Evolutionary conservation across 2,888 invertebrate genomes (phyloP).

Genomic region (Dilophus febrilis): DNA sequence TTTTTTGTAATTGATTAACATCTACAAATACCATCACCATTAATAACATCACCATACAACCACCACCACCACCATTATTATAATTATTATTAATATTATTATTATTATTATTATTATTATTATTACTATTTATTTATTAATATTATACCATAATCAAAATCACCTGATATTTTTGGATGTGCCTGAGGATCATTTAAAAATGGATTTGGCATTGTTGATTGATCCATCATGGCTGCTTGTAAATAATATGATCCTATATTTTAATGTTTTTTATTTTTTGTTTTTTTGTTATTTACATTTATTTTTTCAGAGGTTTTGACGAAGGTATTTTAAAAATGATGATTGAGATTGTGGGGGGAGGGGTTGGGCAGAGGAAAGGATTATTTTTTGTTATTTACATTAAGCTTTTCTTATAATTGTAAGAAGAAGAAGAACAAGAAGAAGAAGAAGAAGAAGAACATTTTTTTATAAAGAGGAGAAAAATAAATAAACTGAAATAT

Average conservation of each 20-base stretch:
- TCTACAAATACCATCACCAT: constrained; percentile 5
- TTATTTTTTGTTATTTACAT: too few relatives aligned
- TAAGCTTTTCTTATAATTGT: too few relatives aligned
- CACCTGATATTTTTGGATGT: constrained; percentile 2
- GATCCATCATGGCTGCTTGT: constrained; percentile 14
- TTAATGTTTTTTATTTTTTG: neutral
- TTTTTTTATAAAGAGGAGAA: too few relatives aligned
- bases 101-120: constrained; percentile 9
- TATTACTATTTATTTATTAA: constrained; percentile 8
- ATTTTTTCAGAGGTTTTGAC: too few relatives aligned
- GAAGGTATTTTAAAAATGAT: too few relatives aligned
- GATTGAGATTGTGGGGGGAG: too few relatives aligned
- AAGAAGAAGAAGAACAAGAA: too few relatives aligned
- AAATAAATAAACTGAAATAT: too few relatives aligned
- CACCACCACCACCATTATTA: constrained; percentile 4
- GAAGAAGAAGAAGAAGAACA: too few relatives aligned
- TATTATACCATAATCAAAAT: constrained; percentile 1
- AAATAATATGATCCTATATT: constrained; percentile 8
- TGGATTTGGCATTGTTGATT: constrained; percentile 25
- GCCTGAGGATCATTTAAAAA: constrained; percentile 19
- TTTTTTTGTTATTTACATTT: neutral
- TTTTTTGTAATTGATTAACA: constrained; percentile 2
- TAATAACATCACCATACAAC: neutral
- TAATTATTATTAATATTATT: constrained; percentile 2
- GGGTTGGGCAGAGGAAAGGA: too few relatives aligned